A percentile compares a stretch with the other conserved stretches of the same genome.
Evolutionary conservation across 2,797 vertebrate genomes (phyloP).

Genomic region (Ctenopoma multispine): DNA sequence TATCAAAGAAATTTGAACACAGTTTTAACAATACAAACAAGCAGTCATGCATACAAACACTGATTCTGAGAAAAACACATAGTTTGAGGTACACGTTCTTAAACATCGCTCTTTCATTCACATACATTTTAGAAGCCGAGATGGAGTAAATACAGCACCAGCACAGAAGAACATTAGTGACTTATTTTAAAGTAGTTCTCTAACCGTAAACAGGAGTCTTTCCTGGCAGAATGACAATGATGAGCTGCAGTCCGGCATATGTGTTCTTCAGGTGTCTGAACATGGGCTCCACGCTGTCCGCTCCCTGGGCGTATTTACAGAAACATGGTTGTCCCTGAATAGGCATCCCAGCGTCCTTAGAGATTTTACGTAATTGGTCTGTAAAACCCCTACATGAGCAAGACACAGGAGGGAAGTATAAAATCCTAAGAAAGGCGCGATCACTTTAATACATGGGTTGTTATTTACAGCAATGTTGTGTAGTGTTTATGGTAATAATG

Average conservation of each 20-base stretch:
- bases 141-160: background rate
- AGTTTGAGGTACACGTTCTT: background rate
- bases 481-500: too few relatives aligned
- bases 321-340: slow-evolving; percentile 99
- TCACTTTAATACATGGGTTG: background rate
- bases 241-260: slow-evolving; percentile 96
- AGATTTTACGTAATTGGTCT: slow-evolving; percentile 98
- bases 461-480: background rate
- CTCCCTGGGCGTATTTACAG: slow-evolving; percentile 98
- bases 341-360: slow-evolving; percentile 98
- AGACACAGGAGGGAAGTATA: background rate
- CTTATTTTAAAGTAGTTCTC: slow-evolving; percentile 29
- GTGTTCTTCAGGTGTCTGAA: slow-evolving; percentile 98
- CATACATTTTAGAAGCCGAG: background rate
- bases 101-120: slow-evolving; percentile 2
- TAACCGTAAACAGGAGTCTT: slow-evolving; percentile 97
- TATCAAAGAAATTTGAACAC: background rate
- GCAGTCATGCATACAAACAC: background rate
- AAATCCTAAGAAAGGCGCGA: background rate
- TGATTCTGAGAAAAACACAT: background rate
- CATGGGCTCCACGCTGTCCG: slow-evolving; percentile 99
- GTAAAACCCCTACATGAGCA: slow-evolving; percentile 84
- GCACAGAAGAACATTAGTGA: slow-evolving; percentile 4
- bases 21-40: background rate
- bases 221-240: slow-evolving; percentile 96